These are phyloP conservation scores for Bombus breviceps DNA, from an alignment of 1,140 invertebrate genomes.

Conservation along the genomic window DNA sequence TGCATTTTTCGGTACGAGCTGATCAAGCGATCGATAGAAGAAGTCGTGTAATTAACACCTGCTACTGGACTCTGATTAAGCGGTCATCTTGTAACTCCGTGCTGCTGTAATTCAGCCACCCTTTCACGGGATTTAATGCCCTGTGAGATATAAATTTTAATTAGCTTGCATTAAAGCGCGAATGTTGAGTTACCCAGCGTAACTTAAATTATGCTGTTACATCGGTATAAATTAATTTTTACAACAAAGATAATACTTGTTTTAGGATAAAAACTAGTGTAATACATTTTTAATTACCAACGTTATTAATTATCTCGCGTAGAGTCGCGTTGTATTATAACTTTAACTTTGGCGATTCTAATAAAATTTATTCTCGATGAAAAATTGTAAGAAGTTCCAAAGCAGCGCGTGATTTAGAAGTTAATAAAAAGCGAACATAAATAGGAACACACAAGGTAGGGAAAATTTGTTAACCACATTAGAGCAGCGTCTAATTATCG, in stretches of 20 bases:
- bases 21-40: background rate
- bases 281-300: background rate
- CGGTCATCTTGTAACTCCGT: background rate
- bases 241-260: background rate
- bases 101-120: too few species aligned
- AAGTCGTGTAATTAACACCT: background rate
- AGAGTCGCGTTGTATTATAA: too few species aligned
- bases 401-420: too few species aligned
- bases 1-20: background rate
- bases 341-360: background rate
- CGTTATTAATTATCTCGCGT: too few species aligned
- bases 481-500: slow-evolving; percentile 29
- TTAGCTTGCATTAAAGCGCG: background rate
- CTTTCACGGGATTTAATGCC: background rate
- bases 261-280: background rate
- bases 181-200: background rate
- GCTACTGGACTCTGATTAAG: background rate
- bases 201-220: too few species aligned
- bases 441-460: background rate
- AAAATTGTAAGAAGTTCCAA: background rate
- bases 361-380: background rate
- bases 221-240: too few species aligned
- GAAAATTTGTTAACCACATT: background rate
- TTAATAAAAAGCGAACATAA: background rate
- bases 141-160: slow-evolving; percentile 12